These are phyloP conservation scores for Orientallactaga bullata DNA, from an alignment of 2,113 vertebrate species.

Conservation along the genomic window DNA sequence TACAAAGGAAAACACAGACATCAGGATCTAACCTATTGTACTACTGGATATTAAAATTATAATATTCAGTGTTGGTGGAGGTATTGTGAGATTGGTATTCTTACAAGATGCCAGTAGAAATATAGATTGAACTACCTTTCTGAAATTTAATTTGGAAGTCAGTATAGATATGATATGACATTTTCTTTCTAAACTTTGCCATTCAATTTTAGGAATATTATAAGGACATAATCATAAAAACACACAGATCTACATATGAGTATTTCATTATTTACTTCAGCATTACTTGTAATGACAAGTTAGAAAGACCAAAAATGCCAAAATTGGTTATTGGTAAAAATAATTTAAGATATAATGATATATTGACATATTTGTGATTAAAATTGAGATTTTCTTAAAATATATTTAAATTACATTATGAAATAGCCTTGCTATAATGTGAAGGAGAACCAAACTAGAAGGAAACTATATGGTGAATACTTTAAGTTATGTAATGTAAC, in stretches of 20 bases:
- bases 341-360: slow-evolving; percentile 38
- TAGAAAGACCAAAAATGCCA: slow-evolving; percentile 10
- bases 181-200: not conserved
- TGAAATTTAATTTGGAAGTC: not conserved
- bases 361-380: slow-evolving; percentile 16
- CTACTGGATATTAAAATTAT: not conserved
- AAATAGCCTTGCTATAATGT: not conserved
- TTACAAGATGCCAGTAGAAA: not conserved
- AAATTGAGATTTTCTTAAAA: slow-evolving; percentile 23
- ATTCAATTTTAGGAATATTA: not conserved
- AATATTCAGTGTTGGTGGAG: not conserved
- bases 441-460: not conserved
- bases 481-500: not conserved
- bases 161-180: not conserved
- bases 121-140: not conserved
- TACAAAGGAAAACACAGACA: slow-evolving; percentile 19
- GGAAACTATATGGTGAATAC: slow-evolving; percentile 37
- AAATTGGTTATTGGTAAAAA: slow-evolving; percentile 22
- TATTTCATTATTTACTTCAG: not conserved
- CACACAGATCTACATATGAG: not conserved
- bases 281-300: slow-evolving; percentile 20
- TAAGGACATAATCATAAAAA: not conserved
- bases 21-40: not conserved
- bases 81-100: not conserved
- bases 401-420: not conserved